phyloP scores from a whole-genome alignment of 2,113 vertebrate species.

The Ctenodactylus gundi region DNA sequence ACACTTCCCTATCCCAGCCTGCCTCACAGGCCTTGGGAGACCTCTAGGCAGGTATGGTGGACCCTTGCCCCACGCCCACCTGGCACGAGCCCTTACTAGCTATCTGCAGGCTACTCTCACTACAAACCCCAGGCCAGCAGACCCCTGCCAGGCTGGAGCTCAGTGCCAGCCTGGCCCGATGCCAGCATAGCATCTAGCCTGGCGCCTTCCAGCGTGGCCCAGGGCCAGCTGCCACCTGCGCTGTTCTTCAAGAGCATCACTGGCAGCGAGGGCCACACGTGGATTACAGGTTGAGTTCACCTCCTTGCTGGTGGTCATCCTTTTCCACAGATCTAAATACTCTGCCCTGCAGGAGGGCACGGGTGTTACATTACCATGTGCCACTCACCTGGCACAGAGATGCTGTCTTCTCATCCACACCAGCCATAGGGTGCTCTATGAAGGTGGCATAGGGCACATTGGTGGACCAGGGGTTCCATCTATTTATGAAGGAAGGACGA shows the following conservation, averaged over 20 bases:
- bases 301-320: too few species aligned
- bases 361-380: accelerated
- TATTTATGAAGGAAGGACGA: conserved; percentile 91
- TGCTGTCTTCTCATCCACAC: conserved; percentile 91
- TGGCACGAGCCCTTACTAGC: background rate
- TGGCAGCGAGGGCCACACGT: too few species aligned
- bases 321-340: background rate
- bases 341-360: accelerated
- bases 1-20: too few species aligned
- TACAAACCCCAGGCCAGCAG: background rate
- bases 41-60: accelerated
- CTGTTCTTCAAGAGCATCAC: background rate
- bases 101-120: accelerated
- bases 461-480: conserved; percentile 98
- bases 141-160: background rate
- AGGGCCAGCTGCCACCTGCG: background rate
- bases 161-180: background rate
- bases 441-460: conserved; percentile 95
- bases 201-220: background rate
- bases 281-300: too few species aligned
- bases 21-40: accelerated
- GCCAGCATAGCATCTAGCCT: accelerated
- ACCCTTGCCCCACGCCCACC: background rate
- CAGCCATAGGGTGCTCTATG: conserved; percentile 94
- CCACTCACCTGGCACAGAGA: conserved; percentile 92